Base-by-base conservation (phyloP, 2,113 vertebrate species). In the Progne subis region DNA sequence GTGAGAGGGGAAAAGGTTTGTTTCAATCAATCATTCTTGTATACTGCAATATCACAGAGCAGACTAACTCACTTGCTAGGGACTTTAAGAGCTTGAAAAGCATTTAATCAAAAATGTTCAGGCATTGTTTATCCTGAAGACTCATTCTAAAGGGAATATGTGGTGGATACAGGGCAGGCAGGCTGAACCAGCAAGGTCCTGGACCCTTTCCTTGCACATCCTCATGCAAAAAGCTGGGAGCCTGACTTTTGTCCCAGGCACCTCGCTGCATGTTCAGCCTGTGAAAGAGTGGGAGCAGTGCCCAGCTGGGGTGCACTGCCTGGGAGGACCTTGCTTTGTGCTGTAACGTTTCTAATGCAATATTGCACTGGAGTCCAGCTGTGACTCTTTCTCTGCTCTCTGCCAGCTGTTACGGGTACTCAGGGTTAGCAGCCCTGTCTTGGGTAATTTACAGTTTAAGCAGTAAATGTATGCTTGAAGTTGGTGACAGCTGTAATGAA, bases 101-200 rank as follows among this genome's bases (percentile, higher is more conserved):
- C 67, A 63, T 97, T 98, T 97, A 96, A 97, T 97, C 94, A 98
- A 96, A 96, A 94, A 94, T 39, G 71, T 70, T 92, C 82, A 95
- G 82, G 76, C 80, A 77, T 80, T 90, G 68, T 95, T 93, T 87
- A 86, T 90, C 82, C 91, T 93, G 84, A 90, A 91, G 79, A 89
- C 41, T 95, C 37, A 7, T 95, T 88, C 60, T 57, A 88, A 88
- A 94, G 80, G 82, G 82, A 89, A 23, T 50, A 18, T 39, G 34
- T 72, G 46, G 84, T 87, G 64, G 75, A 72, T 85, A 43, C 49
- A 59, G 60, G 64, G 74, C 53, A 91, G 77, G 69, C 34, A 91
- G 57, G 59, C 56, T 88, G 80, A 70, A 59, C n/a, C 37, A 68
- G 72, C 31, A 20, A 74, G 68, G 44, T 80, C 39, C 56, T 63